phyloP scores from a whole-genome alignment of 2,113 vertebrate genomes.

The Sceloporus tristichus region DNA sequence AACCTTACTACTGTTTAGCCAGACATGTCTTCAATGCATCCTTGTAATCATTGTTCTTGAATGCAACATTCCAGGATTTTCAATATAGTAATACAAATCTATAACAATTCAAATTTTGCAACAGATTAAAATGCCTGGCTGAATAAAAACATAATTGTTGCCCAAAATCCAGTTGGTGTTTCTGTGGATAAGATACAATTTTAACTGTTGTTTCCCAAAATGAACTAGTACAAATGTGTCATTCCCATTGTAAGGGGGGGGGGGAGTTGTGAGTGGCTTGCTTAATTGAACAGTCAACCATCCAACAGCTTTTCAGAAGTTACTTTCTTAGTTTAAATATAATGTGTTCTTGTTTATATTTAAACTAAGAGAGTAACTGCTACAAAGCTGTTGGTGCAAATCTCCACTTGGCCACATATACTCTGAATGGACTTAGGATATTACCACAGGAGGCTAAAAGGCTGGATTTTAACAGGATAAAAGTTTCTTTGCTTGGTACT shows the following conservation, averaged over 20 bases:
- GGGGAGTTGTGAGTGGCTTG: not conserved
- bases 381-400: no score
- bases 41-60: not conserved
- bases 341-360: no score
- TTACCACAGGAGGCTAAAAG: no score
- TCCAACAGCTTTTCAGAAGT: not conserved
- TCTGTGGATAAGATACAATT: conserved; percentile 13
- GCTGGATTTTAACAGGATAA: no score
- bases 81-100: not conserved
- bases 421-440: no score
- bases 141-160: not conserved
- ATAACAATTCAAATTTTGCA: not conserved
- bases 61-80: not conserved
- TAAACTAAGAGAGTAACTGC: no score
- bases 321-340: not conserved
- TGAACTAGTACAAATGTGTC: conserved; percentile 12
- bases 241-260: not conserved
- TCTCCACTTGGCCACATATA: no score
- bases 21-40: not conserved
- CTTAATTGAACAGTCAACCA: not conserved
- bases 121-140: not conserved
- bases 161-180: not conserved
- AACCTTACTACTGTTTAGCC: no score
- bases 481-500: no score
- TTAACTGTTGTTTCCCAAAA: conserved; percentile 35